Evolutionary conservation across 2,113 vertebrate species (phyloP), one percentile per base, ranked within the genome.

Genomic region (Balaeniceps rex): DNA sequence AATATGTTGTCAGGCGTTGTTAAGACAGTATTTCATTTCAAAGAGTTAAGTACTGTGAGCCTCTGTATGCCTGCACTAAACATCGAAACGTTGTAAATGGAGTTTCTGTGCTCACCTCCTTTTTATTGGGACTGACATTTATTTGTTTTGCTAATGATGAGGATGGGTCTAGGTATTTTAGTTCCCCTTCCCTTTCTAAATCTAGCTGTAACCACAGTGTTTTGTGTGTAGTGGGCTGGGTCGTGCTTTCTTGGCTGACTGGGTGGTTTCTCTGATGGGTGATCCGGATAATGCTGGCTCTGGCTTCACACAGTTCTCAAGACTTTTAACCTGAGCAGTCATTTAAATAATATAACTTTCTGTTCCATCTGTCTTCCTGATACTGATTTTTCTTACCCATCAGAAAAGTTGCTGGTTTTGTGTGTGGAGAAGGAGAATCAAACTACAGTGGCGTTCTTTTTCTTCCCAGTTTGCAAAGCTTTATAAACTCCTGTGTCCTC

Each of bases 201-300:
- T 11, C n/a, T 12, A 14, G 61, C 29, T 83, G 61, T 54, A 80
- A 26, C 57, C 64, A 6, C 51, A 4, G 40, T 25, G 36, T 9
- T 61, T 66, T 64, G 74, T 29, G 36, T 51, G 11, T 10, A 6
- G 29, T 15, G 44, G 38, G 7, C 54, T 76, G 71, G 21, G 16
- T 26, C 76, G 31, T 21, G 42, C 79, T 88, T 51, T 71, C 44
- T 44, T 34, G 61, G 54, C 76, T 74, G 36, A 4, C 26, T 28
- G 3, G 60, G 54, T 0, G 1, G 7, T n/a, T 90, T 74, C 68
- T 69, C 49, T 55, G 55, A 14, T 0, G 9, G 31, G 11, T 2
- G 17, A 5, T 61, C 19, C 51, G 52, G 31, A 5, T 81, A 7
- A 0, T 9, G 19, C 54, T 63, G 76, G 3, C 63, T 74, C 49